Percentiles rank a stretch among this genome's conserved stretches.
phyloP scores from a whole-genome alignment of 2,113 vertebrate species.

The Pangasianodon gigas region DNA sequence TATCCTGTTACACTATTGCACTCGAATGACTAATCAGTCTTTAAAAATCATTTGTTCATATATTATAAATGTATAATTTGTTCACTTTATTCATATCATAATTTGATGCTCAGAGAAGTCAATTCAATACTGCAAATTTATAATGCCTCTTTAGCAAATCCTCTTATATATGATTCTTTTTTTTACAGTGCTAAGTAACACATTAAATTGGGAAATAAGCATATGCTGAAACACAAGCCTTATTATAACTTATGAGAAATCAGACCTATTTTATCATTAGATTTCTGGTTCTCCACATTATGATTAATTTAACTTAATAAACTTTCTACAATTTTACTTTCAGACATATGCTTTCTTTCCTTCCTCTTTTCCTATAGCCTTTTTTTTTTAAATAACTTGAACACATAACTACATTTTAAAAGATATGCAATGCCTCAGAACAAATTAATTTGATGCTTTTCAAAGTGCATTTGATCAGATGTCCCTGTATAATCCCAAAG shows the following conservation, averaged over 20 bases:
- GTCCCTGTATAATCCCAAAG: slow-evolving; percentile 63
- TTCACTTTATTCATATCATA: slow-evolving; percentile 31
- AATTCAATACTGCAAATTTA: slow-evolving; percentile 4
- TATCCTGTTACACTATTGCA: slow-evolving; percentile 60
- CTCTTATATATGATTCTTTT: not conserved
- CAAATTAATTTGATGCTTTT: slow-evolving; percentile 54
- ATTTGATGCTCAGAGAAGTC: slow-evolving; percentile 14
- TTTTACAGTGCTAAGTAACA: slow-evolving; percentile 2
- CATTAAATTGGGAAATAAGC: slow-evolving; percentile 26
- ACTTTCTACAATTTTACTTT: slow-evolving; percentile 21
- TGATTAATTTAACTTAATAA: slow-evolving; percentile 17
- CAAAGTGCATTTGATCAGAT: slow-evolving; percentile 67
- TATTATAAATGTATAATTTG: slow-evolving; percentile 43
- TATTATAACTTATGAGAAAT: slow-evolving; percentile 24
- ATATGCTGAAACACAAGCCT: slow-evolving; percentile 38
- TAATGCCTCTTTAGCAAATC: not conserved
- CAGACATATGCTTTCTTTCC: slow-evolving; percentile 3
- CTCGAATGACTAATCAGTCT: slow-evolving; percentile 51
- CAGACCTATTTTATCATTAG: not conserved
- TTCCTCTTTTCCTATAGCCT: slow-evolving; percentile 38
- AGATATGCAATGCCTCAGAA: slow-evolving; percentile 45
- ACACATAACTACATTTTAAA: slow-evolving; percentile 31
- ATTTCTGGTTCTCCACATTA: slow-evolving; percentile 1
- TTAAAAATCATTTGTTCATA: slow-evolving; percentile 40
- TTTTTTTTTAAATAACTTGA: slow-evolving; percentile 37